Conservation (phyloP, 2,797 vertebrate species). For the Tauraco hartlaubi region DNA sequence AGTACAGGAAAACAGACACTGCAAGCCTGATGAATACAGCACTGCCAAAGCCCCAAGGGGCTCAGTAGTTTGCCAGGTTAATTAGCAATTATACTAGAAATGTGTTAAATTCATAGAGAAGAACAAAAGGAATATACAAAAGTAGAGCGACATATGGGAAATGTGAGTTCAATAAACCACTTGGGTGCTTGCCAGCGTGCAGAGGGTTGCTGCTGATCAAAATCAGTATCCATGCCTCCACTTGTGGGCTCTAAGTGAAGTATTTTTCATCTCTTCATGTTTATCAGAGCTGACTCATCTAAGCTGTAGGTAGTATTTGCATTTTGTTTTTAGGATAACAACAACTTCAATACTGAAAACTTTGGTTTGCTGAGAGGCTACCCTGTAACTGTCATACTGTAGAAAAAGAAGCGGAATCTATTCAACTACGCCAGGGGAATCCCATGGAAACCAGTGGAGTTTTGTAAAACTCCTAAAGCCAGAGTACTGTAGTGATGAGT, state of each 20-base stretch:
- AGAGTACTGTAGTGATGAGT: not conserved
- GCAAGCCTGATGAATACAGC: not conserved
- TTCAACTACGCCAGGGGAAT: not conserved
- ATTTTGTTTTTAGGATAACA: slow-evolving; percentile 12
- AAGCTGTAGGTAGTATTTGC: not conserved
- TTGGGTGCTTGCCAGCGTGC: slow-evolving; percentile 21
- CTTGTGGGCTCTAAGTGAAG: slow-evolving; percentile 29
- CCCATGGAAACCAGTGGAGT: slow-evolving; percentile 2
- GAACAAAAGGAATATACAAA: slow-evolving; percentile 47
- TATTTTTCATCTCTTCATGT: slow-evolving; percentile 66
- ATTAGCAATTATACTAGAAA: not conserved
- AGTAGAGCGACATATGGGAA: slow-evolving; percentile 16
- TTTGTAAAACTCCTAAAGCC: not conserved
- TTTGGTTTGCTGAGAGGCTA: not conserved
- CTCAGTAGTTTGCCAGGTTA: slow-evolving; percentile 18
- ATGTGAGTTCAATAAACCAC: slow-evolving; percentile 55
- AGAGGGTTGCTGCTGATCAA: slow-evolving; percentile 33
- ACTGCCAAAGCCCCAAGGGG: slow-evolving; percentile 30
- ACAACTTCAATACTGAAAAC: not conserved
- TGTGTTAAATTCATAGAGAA: slow-evolving; percentile 16
- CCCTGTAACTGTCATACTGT: not conserved
- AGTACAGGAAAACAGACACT: not conserved
- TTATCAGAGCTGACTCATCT: slow-evolving; percentile 39
- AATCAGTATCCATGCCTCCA: slow-evolving; percentile 59
- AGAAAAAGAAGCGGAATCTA: not conserved